Base-by-base conservation (phyloP, 2,888 invertebrate species). In the Apodemia duryi region DNA sequence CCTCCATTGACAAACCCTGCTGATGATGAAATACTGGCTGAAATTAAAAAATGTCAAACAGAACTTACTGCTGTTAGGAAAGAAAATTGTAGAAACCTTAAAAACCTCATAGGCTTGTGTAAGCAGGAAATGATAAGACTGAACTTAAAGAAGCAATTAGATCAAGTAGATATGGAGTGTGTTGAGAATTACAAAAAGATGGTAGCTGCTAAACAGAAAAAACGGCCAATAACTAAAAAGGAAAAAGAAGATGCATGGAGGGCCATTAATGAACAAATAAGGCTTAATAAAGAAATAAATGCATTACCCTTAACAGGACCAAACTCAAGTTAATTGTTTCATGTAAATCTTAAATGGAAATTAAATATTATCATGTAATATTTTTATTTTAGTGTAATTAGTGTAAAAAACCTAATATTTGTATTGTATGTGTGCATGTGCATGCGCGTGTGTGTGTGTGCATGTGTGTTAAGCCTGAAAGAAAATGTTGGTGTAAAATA, bases 161-260 rank as follows among this genome's bases (percentile, higher is more conserved):
- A 95, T 73, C 91, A 93, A 65, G 93, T 95, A 3, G 97, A 97
- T 78, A 92, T 94, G 78, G 95, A 96, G 81, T 94, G 95, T 68
- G 94, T 97, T 81, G 98, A 98, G 80, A 94, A 96, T 74, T 98
- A 97, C 78, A 96, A 97, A 75, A 96, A 96, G 79, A 94, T 97
- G 76, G 93, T 95, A 68, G 90, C 94, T 43, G 94, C 96, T 1
- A 96, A 97, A 74, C 95, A 96, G 78, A 97, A 97, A 83, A 96
- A 97, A 79, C 93, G 96, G 71, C 94, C 95, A 7, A 93, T 96
- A 5, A 95, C 95, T 43, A 94, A 95, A 73, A 96, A 96, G 76
- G 97, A 97, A 78, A 95, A 95, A 73, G 97, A 97, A 68, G 94
- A 95, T 80, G 96, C 96, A 9, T 94, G 95, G 93, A 94, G 94